phyloP scores from a whole-genome alignment of 2,113 vertebrate genomes.

The Craseonycteris thonglongyai region DNA sequence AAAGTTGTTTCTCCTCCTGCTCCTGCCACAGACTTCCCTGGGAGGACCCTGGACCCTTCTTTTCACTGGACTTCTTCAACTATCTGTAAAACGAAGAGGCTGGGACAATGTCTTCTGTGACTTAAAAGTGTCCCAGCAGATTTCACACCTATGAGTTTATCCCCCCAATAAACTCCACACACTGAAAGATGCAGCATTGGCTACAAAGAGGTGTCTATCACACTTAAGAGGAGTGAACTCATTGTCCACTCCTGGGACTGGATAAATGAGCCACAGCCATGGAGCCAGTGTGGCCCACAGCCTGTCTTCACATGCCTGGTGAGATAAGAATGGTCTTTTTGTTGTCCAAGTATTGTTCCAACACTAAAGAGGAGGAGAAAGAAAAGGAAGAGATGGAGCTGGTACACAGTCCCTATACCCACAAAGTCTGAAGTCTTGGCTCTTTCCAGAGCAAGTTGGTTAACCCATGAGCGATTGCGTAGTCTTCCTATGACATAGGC shows the following conservation, averaged over 20 bases:
- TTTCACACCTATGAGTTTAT: neutral
- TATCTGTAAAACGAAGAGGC: neutral
- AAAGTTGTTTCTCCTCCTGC: neutral
- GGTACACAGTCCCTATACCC: neutral
- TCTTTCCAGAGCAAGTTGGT: neutral
- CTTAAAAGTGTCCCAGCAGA: neutral
- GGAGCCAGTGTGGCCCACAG: neutral
- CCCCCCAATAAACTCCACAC: neutral
- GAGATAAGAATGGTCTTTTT: neutral
- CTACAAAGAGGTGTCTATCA: neutral
- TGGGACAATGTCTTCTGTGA: neutral
- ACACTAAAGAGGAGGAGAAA: neutral
- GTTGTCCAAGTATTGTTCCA: neutral
- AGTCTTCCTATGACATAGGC: neutral
- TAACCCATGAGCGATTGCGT: neutral
- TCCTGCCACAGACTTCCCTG: neutral
- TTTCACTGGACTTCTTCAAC: neutral
- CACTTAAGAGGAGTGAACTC: too few relatives aligned
- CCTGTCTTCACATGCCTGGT: neutral
- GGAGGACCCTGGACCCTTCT: too few relatives aligned
- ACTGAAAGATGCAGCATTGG: neutral
- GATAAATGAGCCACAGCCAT: rapidly evolving
- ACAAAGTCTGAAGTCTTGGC: neutral
- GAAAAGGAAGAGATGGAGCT: neutral
- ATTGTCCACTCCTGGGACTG: neutral